phyloP scores from a whole-genome alignment of 2,113 vertebrate species.

The Erythrocercus mccallii region DNA sequence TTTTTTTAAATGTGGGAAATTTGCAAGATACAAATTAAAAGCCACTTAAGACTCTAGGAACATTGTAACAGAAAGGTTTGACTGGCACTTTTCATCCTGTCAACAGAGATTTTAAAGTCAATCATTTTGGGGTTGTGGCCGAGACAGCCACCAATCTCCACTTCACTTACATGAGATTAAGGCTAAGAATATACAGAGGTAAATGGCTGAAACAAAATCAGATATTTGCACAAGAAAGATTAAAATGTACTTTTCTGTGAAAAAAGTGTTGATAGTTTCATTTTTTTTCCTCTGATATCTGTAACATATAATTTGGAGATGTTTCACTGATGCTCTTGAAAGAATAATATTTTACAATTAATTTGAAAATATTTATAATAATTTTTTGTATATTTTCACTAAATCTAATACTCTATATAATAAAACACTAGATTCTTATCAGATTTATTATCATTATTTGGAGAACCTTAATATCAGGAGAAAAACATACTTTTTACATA shows the following conservation, averaged over 20 bases:
- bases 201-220: background rate
- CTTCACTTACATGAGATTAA: background rate
- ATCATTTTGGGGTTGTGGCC: background rate
- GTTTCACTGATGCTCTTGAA: background rate
- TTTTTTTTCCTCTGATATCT: background rate
- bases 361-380: background rate
- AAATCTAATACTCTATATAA: background rate
- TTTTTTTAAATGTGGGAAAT: too few relatives aligned
- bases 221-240: background rate
- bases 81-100: background rate
- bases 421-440: background rate
- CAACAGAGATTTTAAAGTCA: background rate
- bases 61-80: background rate
- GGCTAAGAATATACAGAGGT: background rate
- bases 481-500: background rate
- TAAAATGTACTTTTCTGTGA: background rate
- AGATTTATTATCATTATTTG: background rate
- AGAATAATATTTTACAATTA: background rate
- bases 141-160: fast-evolving
- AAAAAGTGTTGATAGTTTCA: background rate
- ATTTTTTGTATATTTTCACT: fast-evolving
- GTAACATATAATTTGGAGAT: fast-evolving
- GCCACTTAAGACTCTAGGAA: background rate
- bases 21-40: background rate
- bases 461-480: background rate